phyloP scores from a whole-genome alignment of 2,797 vertebrate genomes.

The Onychomys leucogaster region DNA sequence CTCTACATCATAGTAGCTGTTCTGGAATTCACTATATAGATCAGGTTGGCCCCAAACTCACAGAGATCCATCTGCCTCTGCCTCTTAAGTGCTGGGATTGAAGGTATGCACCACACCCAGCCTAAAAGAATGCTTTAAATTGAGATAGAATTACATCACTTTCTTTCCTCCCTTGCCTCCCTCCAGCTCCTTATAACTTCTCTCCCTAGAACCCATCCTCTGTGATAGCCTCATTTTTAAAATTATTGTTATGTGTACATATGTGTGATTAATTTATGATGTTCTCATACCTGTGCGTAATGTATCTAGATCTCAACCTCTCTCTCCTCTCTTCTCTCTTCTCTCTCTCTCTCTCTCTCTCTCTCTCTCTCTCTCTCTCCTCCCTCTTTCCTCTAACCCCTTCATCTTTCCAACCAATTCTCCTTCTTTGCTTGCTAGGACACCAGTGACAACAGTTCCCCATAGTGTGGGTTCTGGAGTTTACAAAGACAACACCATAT shows the following conservation, averaged over 20 bases:
- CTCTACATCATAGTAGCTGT: background rate
- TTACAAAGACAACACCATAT: background rate
- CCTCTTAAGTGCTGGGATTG: background rate
- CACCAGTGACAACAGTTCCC: background rate
- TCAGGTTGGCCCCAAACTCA: background rate
- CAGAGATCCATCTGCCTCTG: background rate
- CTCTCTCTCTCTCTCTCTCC: background rate
- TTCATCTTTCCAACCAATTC: background rate
- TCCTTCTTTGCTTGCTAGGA: background rate
- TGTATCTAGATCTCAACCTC: background rate
- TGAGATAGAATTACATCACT: background rate
- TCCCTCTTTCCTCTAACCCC: background rate
- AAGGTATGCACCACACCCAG: background rate
- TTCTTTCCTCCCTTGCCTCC: background rate
- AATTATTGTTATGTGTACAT: background rate
- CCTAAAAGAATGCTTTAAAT: background rate
- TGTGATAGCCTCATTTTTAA: background rate
- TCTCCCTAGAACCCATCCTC: background rate
- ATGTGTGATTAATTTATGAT: background rate
- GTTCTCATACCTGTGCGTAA: background rate
- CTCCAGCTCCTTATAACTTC: background rate
- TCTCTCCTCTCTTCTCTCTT: background rate
- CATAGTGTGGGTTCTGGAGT: slow-evolving; percentile 21
- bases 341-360: background rate
- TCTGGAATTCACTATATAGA: background rate